phyloP scores from a whole-genome alignment of 2,113 vertebrate species.

The Ceyx melanurus region DNA sequence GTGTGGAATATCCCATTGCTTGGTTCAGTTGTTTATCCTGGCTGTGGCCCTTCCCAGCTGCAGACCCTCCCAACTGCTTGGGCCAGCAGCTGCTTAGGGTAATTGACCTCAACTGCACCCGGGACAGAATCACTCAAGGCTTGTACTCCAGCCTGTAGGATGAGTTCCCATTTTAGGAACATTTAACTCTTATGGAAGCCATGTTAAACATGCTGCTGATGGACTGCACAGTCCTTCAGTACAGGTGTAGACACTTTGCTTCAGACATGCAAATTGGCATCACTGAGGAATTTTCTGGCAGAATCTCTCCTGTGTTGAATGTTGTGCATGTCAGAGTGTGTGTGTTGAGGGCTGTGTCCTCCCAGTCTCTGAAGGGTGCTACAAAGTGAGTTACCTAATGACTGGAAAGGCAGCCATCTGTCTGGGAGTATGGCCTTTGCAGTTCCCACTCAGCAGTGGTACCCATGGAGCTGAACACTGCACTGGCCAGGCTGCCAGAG shows the following conservation, averaged over 20 bases:
- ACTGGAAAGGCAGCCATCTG: background rate
- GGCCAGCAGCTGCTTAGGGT: too few relatives aligned
- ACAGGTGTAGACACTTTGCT: background rate
- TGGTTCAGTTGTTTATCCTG: too few relatives aligned
- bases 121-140: background rate
- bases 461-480: background rate
- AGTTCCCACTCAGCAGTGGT: background rate
- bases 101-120: too few relatives aligned
- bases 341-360: fast-evolving
- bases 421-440: background rate
- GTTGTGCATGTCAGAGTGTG: too few relatives aligned
- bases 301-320: background rate
- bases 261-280: background rate
- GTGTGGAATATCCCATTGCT: too few relatives aligned
- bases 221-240: background rate
- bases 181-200: background rate
- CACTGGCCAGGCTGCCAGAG: background rate
- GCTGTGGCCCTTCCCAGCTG: too few relatives aligned
- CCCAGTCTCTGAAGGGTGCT: background rate
- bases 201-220: background rate
- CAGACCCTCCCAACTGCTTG: too few relatives aligned
- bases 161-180: background rate
- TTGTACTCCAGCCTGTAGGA: background rate
- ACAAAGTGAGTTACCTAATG: background rate
- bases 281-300: background rate